A percentile compares a stretch with the other conserved stretches of the same genome.
Evolutionary conservation across 2,888 invertebrate species (phyloP).

Genomic region (Drosophila yooni): DNA sequence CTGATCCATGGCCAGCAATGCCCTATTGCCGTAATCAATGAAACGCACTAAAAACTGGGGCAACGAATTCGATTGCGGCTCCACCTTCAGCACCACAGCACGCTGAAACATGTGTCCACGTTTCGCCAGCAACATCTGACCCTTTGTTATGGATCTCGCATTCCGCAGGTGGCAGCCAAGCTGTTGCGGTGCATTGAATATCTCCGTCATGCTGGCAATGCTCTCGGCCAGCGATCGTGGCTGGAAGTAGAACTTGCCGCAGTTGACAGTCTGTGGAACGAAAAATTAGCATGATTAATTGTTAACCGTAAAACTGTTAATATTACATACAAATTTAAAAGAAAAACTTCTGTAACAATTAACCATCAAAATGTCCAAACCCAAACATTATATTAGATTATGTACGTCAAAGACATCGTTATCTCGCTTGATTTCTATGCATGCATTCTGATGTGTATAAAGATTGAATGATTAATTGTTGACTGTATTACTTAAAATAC

Average conservation of each 20-base stretch:
- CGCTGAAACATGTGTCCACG: constrained; percentile 86
- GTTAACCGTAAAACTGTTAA: not conserved
- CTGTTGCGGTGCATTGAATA: constrained; percentile 83
- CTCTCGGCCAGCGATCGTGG: constrained; percentile 74
- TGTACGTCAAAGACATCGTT: not conserved
- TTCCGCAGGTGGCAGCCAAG: constrained; percentile 65
- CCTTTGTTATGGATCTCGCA: constrained; percentile 83
- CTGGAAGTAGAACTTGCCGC: constrained; percentile 84
- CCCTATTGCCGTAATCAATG: constrained; percentile 91
- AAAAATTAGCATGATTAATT: constrained; percentile 6
- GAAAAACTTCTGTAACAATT: not conserved
- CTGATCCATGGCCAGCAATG: constrained; percentile 85
- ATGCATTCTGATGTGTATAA: no score
- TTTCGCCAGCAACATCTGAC: constrained; percentile 87
- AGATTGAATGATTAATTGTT: not conserved
- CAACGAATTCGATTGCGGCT: constrained; percentile 56
- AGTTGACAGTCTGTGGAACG: constrained; percentile 74
- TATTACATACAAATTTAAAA: not conserved
- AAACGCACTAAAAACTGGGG: constrained; percentile 88
- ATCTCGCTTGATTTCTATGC: not conserved
- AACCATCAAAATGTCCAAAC: not conserved
- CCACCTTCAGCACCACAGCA: constrained; percentile 86
- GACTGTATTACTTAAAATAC: not conserved
- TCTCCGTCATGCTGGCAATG: constrained; percentile 82
- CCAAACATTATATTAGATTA: not conserved